Evolutionary conservation across 1,140 invertebrate genomes (phyloP), one percentile per base, ranked within the genome.

Genomic region (Gerris buenoi): DNA sequence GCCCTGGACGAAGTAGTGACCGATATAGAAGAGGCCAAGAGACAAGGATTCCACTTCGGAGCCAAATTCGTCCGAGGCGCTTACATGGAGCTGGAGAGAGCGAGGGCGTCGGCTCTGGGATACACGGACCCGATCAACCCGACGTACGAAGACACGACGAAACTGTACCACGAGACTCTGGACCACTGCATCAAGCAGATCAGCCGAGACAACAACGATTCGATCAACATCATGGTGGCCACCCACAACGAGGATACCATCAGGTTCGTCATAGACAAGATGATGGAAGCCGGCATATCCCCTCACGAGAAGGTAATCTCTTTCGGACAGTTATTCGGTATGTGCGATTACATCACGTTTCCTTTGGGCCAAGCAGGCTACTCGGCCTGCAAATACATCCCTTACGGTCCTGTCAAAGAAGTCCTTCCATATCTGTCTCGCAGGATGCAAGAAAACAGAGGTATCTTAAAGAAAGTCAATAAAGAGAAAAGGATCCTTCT

Each of bases 271-370:
- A 92, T 98, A 68, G 84, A 93, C 77, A 90, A 93, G 75, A 98
- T 98, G 94, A 89, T 94, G 75, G 88, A 95, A 76, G 87, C 90
- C 73, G 86, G 86, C 63, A 90, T 98, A 73, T 85, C 85, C 67
- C 93, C 92, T 0, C 86, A 89, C 70, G 93, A 97, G 74, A 88
- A 91, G 78, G 88, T 97, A 2, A 94, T 98, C 68, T 98, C 95
- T 79, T 98, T 99, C 79, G 96, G 94, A 13, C 97, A 99, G 79
- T 83, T 99, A 67, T 83, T 95, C 65, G 96, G 94, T 77, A 99
- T 99, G 96, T 98, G 95, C 79, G 96, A 99, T 80, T 95, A 98
- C 74, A 87, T 98, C 75, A 95, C 92, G 67, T 96, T 97, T 81
- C 91, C 92, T 26, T 81, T 98, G 70, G 95, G 95, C 73, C 94